A percentile compares a stretch with the other conserved stretches of the same genome.
These are phyloP conservation scores for Laupala kohalensis DNA, from an alignment of 1,140 invertebrate genomes.

Conservation along the genomic window DNA sequence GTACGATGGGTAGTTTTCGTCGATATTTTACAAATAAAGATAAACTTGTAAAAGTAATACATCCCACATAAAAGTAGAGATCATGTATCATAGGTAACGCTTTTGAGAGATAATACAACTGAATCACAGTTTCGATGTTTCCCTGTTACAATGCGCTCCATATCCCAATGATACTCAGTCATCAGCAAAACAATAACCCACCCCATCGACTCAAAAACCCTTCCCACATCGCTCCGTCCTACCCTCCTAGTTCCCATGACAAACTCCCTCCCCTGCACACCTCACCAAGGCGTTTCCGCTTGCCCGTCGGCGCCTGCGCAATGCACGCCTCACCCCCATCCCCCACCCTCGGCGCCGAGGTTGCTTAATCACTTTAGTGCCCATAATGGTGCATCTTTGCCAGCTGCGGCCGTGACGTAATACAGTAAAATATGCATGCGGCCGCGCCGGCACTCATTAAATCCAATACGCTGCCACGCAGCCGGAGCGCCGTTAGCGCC, in stretches of 20 bases:
- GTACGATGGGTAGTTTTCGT: no score
- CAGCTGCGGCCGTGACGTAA: neutral
- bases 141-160: no score
- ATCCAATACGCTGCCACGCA: neutral
- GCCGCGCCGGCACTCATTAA: neutral
- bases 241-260: neutral
- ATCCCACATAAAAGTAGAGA: no score
- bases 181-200: no score
- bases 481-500: neutral
- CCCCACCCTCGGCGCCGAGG: neutral
- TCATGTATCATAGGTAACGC: no score
- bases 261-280: neutral
- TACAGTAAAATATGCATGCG: constrained; percentile 4
- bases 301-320: neutral
- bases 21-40: no score
- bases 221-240: neutral
- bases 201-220: no score
- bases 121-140: no score
- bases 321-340: no score
- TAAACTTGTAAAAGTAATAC: no score
- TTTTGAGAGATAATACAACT: no score
- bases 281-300: neutral
- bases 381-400: constrained; percentile 7
- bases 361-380: constrained; percentile 3
- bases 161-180: no score